Conservation (phyloP, 2,113 vertebrate genomes). For the Brachyhypopomus occidentalis region DNA sequence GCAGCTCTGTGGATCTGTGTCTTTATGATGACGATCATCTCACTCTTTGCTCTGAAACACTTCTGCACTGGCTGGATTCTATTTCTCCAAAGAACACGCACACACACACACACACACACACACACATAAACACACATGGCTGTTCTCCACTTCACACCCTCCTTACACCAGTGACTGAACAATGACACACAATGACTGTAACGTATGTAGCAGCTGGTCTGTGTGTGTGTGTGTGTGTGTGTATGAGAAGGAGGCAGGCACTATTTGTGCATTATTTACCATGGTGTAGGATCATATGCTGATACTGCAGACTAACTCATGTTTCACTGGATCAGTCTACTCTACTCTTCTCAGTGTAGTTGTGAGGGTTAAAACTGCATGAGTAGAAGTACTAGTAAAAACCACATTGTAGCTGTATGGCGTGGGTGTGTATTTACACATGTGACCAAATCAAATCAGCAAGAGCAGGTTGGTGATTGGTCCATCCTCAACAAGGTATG, state of each 20-base stretch:
- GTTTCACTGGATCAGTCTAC: background rate
- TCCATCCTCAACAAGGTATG: too few relatives aligned
- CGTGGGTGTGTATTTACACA: too few relatives aligned
- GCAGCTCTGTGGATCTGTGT: too few relatives aligned
- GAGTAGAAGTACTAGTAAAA: too few relatives aligned
- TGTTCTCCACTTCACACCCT: background rate
- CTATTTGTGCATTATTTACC: conserved; percentile 31
- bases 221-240: conserved; percentile 35
- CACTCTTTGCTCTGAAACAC: too few relatives aligned
- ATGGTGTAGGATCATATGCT: conserved; percentile 36
- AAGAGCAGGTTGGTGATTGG: too few relatives aligned
- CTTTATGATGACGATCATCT: too few relatives aligned
- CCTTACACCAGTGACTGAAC: background rate
- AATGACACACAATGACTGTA: conserved; percentile 14
- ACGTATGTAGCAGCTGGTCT: conserved; percentile 63
- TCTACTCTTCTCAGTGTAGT: background rate
- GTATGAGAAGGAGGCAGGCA: background rate
- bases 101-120: background rate
- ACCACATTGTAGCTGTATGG: too few relatives aligned
- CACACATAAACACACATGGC: background rate
- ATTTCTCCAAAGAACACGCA: background rate
- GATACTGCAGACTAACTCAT: background rate
- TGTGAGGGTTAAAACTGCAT: too few relatives aligned
- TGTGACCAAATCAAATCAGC: too few relatives aligned
- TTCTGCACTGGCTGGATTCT: too few relatives aligned